These are phyloP conservation scores for Serripes groenlandicus DNA, from an alignment of 2,888 invertebrate species.

Conservation along the genomic window DNA sequence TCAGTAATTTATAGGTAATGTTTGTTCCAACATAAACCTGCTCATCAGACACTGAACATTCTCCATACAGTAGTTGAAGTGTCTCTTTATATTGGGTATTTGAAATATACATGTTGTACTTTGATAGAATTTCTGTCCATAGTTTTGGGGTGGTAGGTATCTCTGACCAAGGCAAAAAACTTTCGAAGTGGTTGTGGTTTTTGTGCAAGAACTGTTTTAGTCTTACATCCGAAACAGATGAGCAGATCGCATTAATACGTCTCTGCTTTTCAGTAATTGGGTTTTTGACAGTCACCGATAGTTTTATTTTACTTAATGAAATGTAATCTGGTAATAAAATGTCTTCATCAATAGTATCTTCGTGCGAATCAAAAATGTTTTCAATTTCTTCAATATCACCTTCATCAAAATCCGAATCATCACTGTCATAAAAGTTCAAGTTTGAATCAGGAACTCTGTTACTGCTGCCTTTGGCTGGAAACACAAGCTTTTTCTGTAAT, in stretches of 20 bases:
- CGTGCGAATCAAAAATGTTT: not conserved
- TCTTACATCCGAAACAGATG: not conserved
- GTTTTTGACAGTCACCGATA: not conserved
- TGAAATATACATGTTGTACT: constrained; percentile 13
- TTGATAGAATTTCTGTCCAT: constrained; percentile 21
- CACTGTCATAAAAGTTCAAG: not conserved
- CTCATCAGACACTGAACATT: constrained; percentile 13
- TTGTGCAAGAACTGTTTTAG: not conserved
- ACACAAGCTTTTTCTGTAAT: constrained; percentile 39
- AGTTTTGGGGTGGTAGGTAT: constrained; percentile 8
- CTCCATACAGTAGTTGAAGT: constrained; percentile 3
- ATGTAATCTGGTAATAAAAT: constrained; percentile 19
- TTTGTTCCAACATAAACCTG: constrained; percentile 13
- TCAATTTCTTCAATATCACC: constrained; percentile 18
- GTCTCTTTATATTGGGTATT: constrained; percentile 6
- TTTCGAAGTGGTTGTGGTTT: constrained; percentile 19
- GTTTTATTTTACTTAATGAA: constrained; percentile 7
- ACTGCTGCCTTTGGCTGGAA: constrained; percentile 32
- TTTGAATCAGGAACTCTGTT: constrained; percentile 10
- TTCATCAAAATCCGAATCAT: constrained; percentile 45
- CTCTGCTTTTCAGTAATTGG: constrained; percentile 13
- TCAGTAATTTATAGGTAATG: constrained; percentile 15
- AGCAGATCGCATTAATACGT: constrained; percentile 9
- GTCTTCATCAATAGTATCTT: constrained; percentile 3
- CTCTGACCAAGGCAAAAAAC: constrained; percentile 9